phyloP scores from a whole-genome alignment of 2,113 vertebrate species.

The Python bivittatus region DNA sequence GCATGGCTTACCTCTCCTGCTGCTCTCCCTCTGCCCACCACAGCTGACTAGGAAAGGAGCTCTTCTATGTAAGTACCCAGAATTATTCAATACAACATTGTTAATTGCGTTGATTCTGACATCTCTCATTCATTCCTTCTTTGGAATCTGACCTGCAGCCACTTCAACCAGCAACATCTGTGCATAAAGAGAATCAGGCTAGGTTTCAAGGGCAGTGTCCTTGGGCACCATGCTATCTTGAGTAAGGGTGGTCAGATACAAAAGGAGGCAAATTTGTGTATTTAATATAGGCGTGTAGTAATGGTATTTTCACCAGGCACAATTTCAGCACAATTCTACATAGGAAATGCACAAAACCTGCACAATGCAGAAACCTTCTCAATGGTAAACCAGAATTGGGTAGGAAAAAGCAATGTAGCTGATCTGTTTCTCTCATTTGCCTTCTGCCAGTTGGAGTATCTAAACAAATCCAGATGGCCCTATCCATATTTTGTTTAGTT shows the following conservation, averaged over 20 bases:
- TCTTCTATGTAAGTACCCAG: neutral
- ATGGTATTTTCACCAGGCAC: neutral
- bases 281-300: neutral
- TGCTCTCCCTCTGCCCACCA: neutral
- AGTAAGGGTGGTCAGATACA: neutral
- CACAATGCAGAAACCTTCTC: neutral
- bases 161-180: neutral
- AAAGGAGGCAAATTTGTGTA: neutral
- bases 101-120: neutral
- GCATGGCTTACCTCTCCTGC: neutral
- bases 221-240: neutral
- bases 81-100: neutral
- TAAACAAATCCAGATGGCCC: neutral
- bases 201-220: neutral
- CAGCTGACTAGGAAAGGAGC: neutral
- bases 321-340: neutral
- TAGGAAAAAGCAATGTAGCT: neutral
- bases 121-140: neutral
- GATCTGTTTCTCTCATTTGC: neutral
- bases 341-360: neutral
- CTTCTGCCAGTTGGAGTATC: neutral
- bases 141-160: neutral
- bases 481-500: neutral
- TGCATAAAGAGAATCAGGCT: neutral
- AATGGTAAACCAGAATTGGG: neutral